Base-by-base conservation (phyloP, 2,797 vertebrate genomes). In the Neosalanx taihuensis region DNA sequence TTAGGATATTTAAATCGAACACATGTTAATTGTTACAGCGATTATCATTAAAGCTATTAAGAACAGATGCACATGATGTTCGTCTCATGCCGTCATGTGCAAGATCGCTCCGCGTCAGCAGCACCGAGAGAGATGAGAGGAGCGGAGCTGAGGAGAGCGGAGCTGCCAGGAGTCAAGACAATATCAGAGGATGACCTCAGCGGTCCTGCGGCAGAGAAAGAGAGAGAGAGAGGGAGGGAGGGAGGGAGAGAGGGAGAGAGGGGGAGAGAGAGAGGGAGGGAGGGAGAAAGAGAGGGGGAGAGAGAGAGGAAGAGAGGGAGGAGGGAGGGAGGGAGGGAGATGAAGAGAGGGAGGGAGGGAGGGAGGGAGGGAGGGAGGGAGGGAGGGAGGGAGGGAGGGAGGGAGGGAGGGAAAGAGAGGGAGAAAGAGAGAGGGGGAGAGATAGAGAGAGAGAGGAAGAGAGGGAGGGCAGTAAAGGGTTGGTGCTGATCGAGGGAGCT, bases 161-260 rank as follows among this genome's bases (percentile, higher is more conserved):
- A 20, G 70, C 70, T 62, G 49, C 13, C 51, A 29, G 37, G 5
- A 51, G 49, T 56, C 13, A 7, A n/a, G 51, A 56, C 37, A 10
- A 64, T 62, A 58, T 41, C 61, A 73, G 10, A 69, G 60, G 76
- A 78, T 87, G 86, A 89, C 86, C 80, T 87, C 81, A 76, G 66
- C 77, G 72, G 78, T 85, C 78, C 76, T 88, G 87, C 83, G 41
- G 83, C 82, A 81, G 73, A 51, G 57, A 67, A 67, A n/a, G 46
- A 26, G 60, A 51, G 49, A 51, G 49, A 17, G 3, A 13, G 49
- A 17, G 12, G 15, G 49, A 18, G 12, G 17, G 15, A 17, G 49
- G 13, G 13, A 17, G 49, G 49, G 49, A 51, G 49, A 4, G 49
- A 17, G 15, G 6, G 13, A 51, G 49, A 2, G 49, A 17, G 49